phyloP scores from a whole-genome alignment of 2,888 invertebrate genomes.

The Ceriagrion tenellum region DNA sequence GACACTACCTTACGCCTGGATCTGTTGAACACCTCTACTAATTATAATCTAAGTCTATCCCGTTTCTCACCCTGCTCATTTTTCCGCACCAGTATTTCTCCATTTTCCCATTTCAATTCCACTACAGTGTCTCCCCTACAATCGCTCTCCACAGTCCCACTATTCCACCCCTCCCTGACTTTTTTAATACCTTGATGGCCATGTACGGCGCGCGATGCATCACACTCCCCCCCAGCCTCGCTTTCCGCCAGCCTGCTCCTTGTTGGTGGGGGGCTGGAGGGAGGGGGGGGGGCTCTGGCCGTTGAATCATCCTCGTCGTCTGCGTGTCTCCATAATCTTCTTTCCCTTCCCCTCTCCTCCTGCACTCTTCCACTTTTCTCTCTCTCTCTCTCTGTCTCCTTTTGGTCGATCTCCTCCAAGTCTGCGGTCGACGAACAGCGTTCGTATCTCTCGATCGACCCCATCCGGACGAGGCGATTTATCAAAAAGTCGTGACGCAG shows the following conservation, averaged over 20 bases:
- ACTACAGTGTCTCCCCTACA: neutral
- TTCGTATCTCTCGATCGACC: neutral
- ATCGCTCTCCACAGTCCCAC: too few relatives aligned
- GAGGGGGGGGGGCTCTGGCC: too few relatives aligned
- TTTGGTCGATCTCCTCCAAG: neutral
- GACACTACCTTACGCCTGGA: too few relatives aligned
- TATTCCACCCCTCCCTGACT: neutral
- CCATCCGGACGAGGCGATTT: neutral
- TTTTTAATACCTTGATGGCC: constrained; percentile 20
- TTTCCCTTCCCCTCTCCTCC: neutral
- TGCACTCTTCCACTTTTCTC: neutral
- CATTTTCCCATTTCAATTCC: neutral
- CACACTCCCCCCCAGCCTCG: neutral
- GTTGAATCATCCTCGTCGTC: constrained; percentile 16
- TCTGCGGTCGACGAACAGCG: neutral
- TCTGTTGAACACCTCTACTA: too few relatives aligned
- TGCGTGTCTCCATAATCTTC: neutral
- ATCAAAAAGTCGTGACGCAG: neutral
- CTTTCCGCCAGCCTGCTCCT: neutral
- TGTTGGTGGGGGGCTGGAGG: neutral
- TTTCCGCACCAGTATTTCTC: neutral
- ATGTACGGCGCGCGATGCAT: constrained; percentile 5
- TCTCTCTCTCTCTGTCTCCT: neutral
- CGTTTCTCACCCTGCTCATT: neutral
- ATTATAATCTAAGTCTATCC: too few relatives aligned